Base-by-base conservation (phyloP, 2,888 invertebrate species). In the Amphipoea lucens region DNA sequence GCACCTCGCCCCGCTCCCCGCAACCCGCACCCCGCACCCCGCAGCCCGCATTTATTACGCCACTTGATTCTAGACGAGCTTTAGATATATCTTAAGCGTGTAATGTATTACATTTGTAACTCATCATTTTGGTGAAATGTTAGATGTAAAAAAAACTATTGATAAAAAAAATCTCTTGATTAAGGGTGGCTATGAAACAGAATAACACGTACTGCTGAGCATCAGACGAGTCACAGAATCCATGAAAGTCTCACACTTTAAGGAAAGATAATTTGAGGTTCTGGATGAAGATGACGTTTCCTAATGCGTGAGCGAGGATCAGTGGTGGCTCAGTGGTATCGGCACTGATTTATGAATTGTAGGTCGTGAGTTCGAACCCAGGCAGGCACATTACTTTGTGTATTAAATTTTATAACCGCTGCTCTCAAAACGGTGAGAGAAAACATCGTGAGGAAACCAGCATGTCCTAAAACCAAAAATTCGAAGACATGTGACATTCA, bases 31-130 rank as follows among this genome's bases (percentile, higher is more conserved):
- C 88, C 79, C 78, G 85, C 57, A 17, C 2, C 81, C 76, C 83
- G 89, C 91, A 86, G 79, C 88, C 90, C 94, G 93, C 95, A 95
- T 95, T 95, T 96, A 95, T 96, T 95, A 95, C 94, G 91, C 91
- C 87, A 90, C 92, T 92, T 89, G 90, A 87, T 87, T 90, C 89
- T 84, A 84, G 81, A 76, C 80, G 82, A 86, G 87, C 82, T 85
- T 78, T 75, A 86, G 54, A 84, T 60, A 76, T 71, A 65, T 83
- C 86, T 84, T 86, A 66, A 12, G 66, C 54, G 40, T 62, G 54
- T 71, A 69, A 63, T 69, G 17, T 74, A 40, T 73, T 45, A 68
- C 14, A 67, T 63, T 54, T 48, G 0, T 40, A 62, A 29, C 9
- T 40, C n/a, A 57, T n/a, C 1, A 29, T 62, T 48, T 81, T 0